Evolutionary conservation across 1,140 invertebrate genomes (phyloP).

Genomic region (Gonatopus flavifemur): DNA sequence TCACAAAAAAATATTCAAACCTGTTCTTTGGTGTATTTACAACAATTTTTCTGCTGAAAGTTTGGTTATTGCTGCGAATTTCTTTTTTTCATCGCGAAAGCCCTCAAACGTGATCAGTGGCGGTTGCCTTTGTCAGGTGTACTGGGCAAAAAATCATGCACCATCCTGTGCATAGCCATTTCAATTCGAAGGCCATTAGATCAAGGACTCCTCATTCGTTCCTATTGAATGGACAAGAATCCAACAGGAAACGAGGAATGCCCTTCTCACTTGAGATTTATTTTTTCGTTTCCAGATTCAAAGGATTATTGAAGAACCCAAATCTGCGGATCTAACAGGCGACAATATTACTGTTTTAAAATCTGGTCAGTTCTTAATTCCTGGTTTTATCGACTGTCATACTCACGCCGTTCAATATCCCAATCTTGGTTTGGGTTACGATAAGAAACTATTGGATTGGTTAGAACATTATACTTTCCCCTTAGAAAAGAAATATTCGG

Average conservation of each 20-base stretch:
- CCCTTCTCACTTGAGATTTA: conserved; percentile 10
- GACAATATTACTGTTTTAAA: conserved; percentile 51
- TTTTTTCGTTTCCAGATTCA: conserved; percentile 37
- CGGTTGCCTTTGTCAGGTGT: too few species aligned
- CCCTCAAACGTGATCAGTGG: too few species aligned
- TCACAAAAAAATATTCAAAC: too few species aligned
- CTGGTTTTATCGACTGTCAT: conserved; percentile 87
- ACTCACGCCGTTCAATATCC: conserved; percentile 87
- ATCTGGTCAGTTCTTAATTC: conserved; percentile 74
- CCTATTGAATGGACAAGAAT: too few species aligned
- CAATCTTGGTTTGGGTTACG: conserved; percentile 79
- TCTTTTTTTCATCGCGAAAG: too few species aligned
- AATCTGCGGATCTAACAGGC: conserved; percentile 25
- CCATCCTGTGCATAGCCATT: too few species aligned
- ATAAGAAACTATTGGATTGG: conserved; percentile 81
- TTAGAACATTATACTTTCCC: conserved; percentile 85
- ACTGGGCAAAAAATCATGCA: too few species aligned
- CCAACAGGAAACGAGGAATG: too few species aligned
- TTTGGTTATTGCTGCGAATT: too few species aligned
- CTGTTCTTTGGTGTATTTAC: too few species aligned
- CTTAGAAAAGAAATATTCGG: conserved; percentile 72
- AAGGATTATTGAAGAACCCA: conserved; percentile 20
- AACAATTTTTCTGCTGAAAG: too few species aligned
- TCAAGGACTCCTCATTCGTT: conserved; percentile 8
- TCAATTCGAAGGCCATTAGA: too few species aligned